Conservation (phyloP, 2,113 vertebrate species). For the rat (Rattus norvegicus) region DNA sequence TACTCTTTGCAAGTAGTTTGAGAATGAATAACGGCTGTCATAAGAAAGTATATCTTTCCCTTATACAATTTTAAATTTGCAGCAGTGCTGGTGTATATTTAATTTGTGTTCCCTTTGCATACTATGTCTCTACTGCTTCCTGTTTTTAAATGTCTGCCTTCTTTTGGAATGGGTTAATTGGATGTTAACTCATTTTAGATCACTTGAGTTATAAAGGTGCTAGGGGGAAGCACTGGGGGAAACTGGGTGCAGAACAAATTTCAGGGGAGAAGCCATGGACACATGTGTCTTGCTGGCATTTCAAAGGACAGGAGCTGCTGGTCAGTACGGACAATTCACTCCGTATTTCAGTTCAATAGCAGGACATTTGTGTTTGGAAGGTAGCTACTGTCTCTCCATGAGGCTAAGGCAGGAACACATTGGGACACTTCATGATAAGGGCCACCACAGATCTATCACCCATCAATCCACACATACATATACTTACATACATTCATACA, state of each 20-base stretch:
- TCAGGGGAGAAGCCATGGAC: accelerated
- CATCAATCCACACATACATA: neutral
- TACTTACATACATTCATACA: neutral
- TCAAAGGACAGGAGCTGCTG: accelerated
- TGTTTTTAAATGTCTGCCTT: neutral
- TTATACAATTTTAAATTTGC: neutral
- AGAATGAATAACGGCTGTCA: neutral
- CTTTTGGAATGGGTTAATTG: constrained; percentile 20
- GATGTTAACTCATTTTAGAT: neutral
- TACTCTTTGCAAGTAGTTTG: constrained; percentile 52
- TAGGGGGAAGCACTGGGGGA: neutral
- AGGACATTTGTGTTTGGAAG: accelerated
- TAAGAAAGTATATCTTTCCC: neutral
- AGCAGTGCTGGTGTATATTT: neutral
- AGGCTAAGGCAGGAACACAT: accelerated
- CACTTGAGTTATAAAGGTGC: neutral
- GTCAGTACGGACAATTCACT: neutral
- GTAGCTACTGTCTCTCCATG: neutral
- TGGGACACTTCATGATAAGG: neutral
- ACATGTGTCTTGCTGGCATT: accelerated
- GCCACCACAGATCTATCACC: neutral
- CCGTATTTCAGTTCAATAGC: neutral
- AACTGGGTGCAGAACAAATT: too few relatives aligned
- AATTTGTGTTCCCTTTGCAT: neutral
- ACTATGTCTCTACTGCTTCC: neutral